Evolutionary conservation across 2,797 vertebrate species (phyloP).

Genomic region (Pangasius djambal): DNA sequence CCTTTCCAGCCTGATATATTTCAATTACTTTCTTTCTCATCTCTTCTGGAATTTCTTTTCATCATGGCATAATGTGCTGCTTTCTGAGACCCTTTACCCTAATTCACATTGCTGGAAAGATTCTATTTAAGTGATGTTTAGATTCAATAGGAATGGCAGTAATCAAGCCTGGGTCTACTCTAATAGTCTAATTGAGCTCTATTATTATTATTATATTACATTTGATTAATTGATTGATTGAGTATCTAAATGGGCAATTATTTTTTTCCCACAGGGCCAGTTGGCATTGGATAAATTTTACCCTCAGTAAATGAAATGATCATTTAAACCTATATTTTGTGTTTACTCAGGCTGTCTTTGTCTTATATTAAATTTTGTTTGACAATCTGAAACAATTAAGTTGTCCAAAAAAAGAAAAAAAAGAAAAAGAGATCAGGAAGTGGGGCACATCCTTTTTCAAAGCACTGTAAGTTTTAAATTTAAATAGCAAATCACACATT

Average conservation of each 20-base stretch:
- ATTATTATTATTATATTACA: neutral
- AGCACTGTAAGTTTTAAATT: no score
- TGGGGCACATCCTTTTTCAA: neutral
- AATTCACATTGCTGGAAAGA: neutral
- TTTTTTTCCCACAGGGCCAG: neutral
- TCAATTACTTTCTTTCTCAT: neutral
- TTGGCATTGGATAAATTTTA: neutral
- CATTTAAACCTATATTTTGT: neutral
- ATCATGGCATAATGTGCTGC: neutral
- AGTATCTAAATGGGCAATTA: neutral
- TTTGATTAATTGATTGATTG: neutral
- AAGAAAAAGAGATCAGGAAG: neutral
- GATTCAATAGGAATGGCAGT: neutral
- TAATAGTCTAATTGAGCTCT: neutral
- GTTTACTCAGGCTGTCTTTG: neutral
- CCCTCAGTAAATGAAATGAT: neutral
- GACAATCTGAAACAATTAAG: neutral
- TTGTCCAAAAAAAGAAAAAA: neutral
- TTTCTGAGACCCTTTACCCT: neutral
- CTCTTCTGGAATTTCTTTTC: neutral
- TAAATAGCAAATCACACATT: neutral
- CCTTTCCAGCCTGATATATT: neutral
- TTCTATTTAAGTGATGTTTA: neutral
- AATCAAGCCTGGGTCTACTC: neutral
- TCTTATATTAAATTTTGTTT: neutral